A percentile compares a stretch with the other conserved stretches of the same genome.
Conservation (phyloP, 2,888 invertebrate genomes). For the Platycheirus albimanus region DNA sequence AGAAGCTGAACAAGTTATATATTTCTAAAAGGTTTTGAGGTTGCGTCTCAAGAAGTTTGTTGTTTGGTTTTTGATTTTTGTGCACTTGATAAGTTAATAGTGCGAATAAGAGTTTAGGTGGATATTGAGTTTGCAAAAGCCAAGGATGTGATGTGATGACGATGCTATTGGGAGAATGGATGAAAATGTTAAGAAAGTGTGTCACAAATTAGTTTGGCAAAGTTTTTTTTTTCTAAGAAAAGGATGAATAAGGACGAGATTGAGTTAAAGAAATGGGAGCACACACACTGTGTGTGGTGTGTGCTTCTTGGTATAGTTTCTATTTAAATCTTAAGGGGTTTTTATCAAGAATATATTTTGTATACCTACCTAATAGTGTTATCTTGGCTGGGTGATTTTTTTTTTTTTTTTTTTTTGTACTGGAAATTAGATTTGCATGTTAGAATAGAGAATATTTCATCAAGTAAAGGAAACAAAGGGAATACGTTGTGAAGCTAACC, state of each 20-base stretch:
- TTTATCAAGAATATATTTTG: neutral
- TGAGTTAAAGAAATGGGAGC: constrained; percentile 23
- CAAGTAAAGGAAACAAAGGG: too few species aligned
- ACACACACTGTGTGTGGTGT: neutral
- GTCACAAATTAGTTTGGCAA: constrained; percentile 36
- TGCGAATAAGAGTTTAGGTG: constrained; percentile 11
- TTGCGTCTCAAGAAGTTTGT: constrained; percentile 61
- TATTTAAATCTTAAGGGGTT: neutral
- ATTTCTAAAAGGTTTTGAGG: constrained; percentile 52
- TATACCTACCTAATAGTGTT: too few species aligned
- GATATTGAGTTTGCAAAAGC: neutral
- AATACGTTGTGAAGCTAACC: too few species aligned
- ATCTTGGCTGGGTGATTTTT: too few species aligned
- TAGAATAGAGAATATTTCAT: too few species aligned
- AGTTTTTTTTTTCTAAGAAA: constrained; percentile 18
- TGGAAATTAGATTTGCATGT: too few species aligned
- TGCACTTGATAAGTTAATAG: constrained; percentile 45
- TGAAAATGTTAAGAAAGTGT: constrained; percentile 20
- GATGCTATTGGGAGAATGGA: too few species aligned
- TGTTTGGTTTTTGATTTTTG: constrained; percentile 56
- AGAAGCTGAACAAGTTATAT: constrained; percentile 5
- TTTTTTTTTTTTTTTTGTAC: too few species aligned
- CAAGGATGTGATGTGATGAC: neutral
- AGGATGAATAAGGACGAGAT: constrained; percentile 11
- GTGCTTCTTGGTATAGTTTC: too few species aligned